Base-by-base conservation (phyloP, 1,140 invertebrate species). In the Pararge aegeria region DNA sequence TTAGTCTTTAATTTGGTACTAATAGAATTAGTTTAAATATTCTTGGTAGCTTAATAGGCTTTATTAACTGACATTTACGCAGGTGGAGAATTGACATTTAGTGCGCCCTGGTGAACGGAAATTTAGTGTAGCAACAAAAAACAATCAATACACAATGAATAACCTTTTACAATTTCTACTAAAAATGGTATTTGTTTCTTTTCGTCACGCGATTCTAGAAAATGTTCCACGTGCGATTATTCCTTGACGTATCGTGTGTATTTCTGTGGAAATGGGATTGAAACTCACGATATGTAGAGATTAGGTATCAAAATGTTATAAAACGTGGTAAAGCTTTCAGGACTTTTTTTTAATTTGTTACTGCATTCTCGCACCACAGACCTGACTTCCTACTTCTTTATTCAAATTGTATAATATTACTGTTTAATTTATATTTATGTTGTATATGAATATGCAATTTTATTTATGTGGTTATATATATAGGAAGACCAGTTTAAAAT, bases 61-160 rank as follows among this genome's bases (percentile, higher is more conserved):
- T 27, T 54, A 40, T 54, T 18, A 58, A 44, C 19, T 66, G 84
- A 70, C 84, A 83, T 87, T 83, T 83, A 73, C 70, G 66, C 79
- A 83, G 75, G 73, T 82, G 78, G 73, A 40, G 50, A 56, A 62
- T 67, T 83, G 82, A 78, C 82, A 87, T 87, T 87, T 76, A 62
- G 60, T 64, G 50, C 70, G 61, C 29, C 60, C 42, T 19, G 16
- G 30, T 38, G 50, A 38, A 49, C 38, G 55, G 29, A 64, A 63
- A 70, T 75, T 78, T 59, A 59, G 59, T 74, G 63, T 68, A 72
- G 68, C 74, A 66, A 74, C 55, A 56, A 59, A 63, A 67, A 70
- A 69, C 64, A 73, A 79, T 83, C 78, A 54, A 75, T 78, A 73
- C 12, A 40, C 53, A 70, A 70, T 73, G 75, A 80, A 77, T 84